A percentile compares a stretch with the other conserved stretches of the same genome.
Conservation (phyloP, 1,140 invertebrate genomes). For the Chymomyza costata region DNA sequence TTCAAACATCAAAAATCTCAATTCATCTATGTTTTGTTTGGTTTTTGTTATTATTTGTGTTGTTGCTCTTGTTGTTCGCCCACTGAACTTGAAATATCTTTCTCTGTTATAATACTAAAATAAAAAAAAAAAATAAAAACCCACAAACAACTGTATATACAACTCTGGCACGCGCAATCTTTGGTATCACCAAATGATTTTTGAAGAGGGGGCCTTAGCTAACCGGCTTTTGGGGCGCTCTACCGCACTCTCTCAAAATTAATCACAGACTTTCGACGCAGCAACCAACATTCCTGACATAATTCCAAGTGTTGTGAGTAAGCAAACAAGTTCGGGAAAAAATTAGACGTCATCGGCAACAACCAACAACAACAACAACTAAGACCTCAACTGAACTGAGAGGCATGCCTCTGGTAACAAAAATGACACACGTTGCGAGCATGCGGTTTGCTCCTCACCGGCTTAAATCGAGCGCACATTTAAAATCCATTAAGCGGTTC, state of each 20-base stretch:
- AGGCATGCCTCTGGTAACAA: constrained; percentile 14
- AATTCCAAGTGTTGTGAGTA: constrained; percentile 66
- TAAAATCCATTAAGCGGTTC: no score
- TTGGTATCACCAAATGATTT: constrained; percentile 25
- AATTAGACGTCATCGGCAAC: constrained; percentile 63
- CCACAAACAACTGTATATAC: constrained; percentile 13
- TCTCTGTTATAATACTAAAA: no score
- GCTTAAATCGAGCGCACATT: not conserved
- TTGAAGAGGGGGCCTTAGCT: constrained; percentile 3
- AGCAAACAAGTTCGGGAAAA: constrained; percentile 66
- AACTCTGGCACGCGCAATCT: constrained; percentile 57
- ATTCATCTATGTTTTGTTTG: no score
- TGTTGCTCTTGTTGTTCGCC: no score
- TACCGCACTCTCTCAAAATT: constrained; percentile 42
- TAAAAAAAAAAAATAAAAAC: no score
- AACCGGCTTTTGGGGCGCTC: constrained; percentile 48
- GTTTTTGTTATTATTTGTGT: no score
- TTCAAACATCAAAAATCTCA: no score
- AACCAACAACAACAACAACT: constrained; percentile 34
- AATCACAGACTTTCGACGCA: constrained; percentile 50
- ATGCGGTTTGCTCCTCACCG: no score
- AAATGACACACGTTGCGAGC: constrained; percentile 23
- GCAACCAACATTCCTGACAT: constrained; percentile 67
- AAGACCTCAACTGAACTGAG: no score
- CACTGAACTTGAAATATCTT: constrained; percentile 8